Base-by-base conservation (phyloP, 1,140 invertebrate species). In the Hycleus cichorii region DNA sequence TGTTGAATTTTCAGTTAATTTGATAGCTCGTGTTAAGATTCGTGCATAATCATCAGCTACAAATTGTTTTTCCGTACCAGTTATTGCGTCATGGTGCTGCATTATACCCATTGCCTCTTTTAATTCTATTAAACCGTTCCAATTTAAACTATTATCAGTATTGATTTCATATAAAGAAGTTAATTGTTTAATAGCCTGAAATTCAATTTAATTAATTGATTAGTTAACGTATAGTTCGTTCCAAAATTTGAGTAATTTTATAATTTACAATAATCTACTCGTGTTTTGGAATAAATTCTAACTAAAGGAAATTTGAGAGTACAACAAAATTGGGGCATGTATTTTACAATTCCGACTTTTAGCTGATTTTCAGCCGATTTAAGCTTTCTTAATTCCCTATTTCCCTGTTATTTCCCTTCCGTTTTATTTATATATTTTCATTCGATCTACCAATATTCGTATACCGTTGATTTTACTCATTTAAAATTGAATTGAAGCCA, bases 41-140 rank as follows among this genome's bases (percentile, higher is more conserved):
- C 80, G 75, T 1, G 81, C 78, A 71, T 93, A 93, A 70, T 93
- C 89, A 59, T 82, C 72, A 0, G 81, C 79, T 0, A 90, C 87
- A 54, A 83, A 79, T 69, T 90, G 84, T 70, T 87, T 87, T 51
- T 84, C 86, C 2, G 87, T 90, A 1, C 88, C 87, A 69, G 75
- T 70, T 12, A 80, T 75, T 9, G 77, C 76, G 54, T 80, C 88
- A 67, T 90, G 88, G 77, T 90, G 88, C 61, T 88, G 84, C 65
- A 81, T 78, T 1, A 89, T 77, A 25, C 80, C 83, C 66, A 86
- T 76, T 12, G 76, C 81, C 66, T 79, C 76, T 11, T 73, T 64
- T 4, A 76, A 59, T 47, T 32, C 4, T 32, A 32, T 32, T 32
- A 32, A 25, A 27, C 3, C 45, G 4, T 47, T 47, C 8, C 9